Base-by-base conservation (phyloP, 1,140 invertebrate species). In the Lysiphlebus fabarum region DNA sequence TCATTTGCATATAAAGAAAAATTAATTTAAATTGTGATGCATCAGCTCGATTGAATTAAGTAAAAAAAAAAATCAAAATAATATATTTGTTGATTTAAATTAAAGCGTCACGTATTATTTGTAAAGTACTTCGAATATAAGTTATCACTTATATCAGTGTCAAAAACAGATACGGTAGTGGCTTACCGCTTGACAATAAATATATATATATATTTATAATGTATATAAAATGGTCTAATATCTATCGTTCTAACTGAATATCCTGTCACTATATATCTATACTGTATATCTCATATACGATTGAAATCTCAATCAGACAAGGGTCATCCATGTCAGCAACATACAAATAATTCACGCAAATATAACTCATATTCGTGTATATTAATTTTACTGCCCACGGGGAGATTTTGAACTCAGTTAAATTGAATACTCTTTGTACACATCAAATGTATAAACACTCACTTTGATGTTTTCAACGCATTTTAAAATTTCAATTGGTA, bases 281-380 rank as follows among this genome's bases (percentile, higher is more conserved):
- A 26, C 17, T 26, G 4, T 4, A 67, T 51, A 57, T 57, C 42
- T 61, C 56, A 41, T 37, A 26, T 56, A 17, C 59, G 62, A 64
- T 64, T 56, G 59, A 51, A 59, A 56, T 59, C 62, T 62, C 67
- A 67, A 71, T 61, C 62, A 69, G 17, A 26, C 4, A 70, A 75
- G 59, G 55, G 70, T 70, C 69, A 74, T 76, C 74, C 72, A 76
- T 66, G 74, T 76, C 74, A 76, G 45, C 62, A 65, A 64, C 74
- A 75, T 67, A 57, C 67, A 34, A 65, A 62, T 64, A 59, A 65
- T 60, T 43, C 40, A 45, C 53, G 54, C 53, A 37, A 55, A 26
- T 26, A 64, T 64, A 61, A 61, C 59, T 61, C 59, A 58, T 63
- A 61, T 59, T 45, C 58, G 40, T 51, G 48, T 64, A 55, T 64